Evolutionary conservation across 2,797 vertebrate genomes (phyloP), one percentile per base, ranked within the genome.

Genomic region (Orientallactaga sibirica): DNA sequence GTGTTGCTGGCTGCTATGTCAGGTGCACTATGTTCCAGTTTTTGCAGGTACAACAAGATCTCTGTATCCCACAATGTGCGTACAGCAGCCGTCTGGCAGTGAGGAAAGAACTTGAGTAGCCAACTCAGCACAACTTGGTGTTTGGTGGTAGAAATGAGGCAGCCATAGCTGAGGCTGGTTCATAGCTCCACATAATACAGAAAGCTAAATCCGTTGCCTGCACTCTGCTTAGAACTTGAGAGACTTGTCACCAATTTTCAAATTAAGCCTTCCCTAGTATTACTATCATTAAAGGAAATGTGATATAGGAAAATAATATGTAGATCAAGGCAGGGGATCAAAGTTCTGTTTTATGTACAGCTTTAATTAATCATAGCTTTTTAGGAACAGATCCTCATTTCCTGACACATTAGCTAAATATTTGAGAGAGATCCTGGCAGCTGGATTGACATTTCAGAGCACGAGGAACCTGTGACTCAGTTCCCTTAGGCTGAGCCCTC

Each of bases 371-470:
- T 87, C 25, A 73, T 92, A 70, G 41, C 61, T 62, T 94, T 94
- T 95, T 62, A 88, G 96, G 75, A 82, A 71, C 91, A 87, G 90
- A 33, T 90, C 48, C 67, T 71, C 71, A 71, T 85, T 96, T 90
- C 81, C 84, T 78, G 62, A 80, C 12, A 37, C 22, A 48, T 41
- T 81, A 58, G 6, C 75, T 76, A 64, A 85, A 55, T 73, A 14
- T 66, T 55, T 74, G 20, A 66, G 82, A 70, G n/a, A 76, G 48
- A 19, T 90, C 76, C 64, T 73, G 75, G 48, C 33, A 83, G 83
- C 48, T 41, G 66, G 92, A 85, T 1, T n/a, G 76, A 94, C 81
- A 62, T 77, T 52, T 87, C 58, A 75, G 67, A 70, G 24, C 37
- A 14, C 73, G 75, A 91, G 83, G 91, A 77, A 64, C 58, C 37